Base-by-base conservation (phyloP, 1,140 invertebrate species). In the Chelonus insularis region DNA sequence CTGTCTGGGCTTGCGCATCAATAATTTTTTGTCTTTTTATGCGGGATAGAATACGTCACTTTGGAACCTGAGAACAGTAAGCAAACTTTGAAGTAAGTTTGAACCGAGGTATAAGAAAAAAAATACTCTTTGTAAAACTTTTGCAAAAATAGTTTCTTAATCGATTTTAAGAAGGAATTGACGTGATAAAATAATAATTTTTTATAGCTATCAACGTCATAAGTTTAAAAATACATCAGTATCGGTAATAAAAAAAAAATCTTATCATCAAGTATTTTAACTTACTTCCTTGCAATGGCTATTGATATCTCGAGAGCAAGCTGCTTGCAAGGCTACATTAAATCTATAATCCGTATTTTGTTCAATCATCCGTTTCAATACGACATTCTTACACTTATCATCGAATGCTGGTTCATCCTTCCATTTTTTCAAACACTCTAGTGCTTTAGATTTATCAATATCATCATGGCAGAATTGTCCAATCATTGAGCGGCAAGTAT, bases 271-370 rank as follows among this genome's bases (percentile, higher is more conserved):
- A 34, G 68, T 55, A 29, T 48, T n/a, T 23, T 64, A 55, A 61
- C 83, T 71, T 52, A 87, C 78, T 37, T 79, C 71, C 88, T 88
- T 65, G 78, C 79, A 76, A 89, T 92, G 84, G 70, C 76, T 77
- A 75, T 83, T 80, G n/a, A 88, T 88, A 70, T 95, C 94, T 63
- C 80, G 70, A 29, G 84, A 82, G 72, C 95, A 97, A 4, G 87
- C 86, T 62, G 87, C 87, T 74, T 93, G 89, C 23, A 99, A 82
- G 5, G 87, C 84, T 11, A 93, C 92, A 83, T 99, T 98, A 47
- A 99, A 89, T 66, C 96, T 86, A 70, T 93, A 94, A 81, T 99
- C 96, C 43, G 88, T 86, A 75, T 93, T 95, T 81, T 96, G 93
- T 77, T 95, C 93, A 57, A 95, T 90, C 87, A 97, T 91, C 73